Percentiles rank a stretch among this genome's conserved stretches.
Conservation (phyloP, 1,140 invertebrate genomes). For the Gonioctena quinquepunctata region DNA sequence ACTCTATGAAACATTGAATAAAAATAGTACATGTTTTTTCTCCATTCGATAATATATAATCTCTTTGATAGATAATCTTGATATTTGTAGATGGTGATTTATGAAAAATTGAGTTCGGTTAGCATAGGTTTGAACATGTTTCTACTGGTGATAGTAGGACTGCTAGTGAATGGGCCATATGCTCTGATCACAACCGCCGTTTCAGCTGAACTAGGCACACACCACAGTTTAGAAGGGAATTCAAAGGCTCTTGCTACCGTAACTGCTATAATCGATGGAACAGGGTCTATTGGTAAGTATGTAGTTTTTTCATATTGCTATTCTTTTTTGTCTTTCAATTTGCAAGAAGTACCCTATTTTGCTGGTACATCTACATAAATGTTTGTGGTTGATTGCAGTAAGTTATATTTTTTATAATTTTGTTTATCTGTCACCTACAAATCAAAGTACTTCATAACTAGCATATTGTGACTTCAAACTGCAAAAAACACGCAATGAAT, state of each 20-base stretch:
- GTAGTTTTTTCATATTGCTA: background rate
- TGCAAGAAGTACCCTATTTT: no score
- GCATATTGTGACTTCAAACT: no score
- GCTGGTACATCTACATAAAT: no score
- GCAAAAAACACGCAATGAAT: no score
- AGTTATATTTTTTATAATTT: no score
- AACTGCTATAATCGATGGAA: conserved; percentile 96
- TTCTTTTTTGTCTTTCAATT: background rate
- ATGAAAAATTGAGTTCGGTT: conserved; percentile 70
- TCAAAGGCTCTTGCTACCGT: conserved; percentile 92
- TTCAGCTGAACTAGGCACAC: conserved; percentile 90
- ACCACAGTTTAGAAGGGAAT: conserved; percentile 81
- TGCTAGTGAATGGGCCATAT: conserved; percentile 93
- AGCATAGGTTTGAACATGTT: conserved; percentile 67
- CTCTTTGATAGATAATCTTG: no score
- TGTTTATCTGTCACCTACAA: no score
- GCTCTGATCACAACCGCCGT: conserved; percentile 95
- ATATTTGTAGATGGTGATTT: conserved; percentile 73
- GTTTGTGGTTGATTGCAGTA: no score
- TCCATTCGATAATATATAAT: no score
- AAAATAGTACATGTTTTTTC: no score
- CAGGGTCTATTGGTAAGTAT: conserved; percentile 80
- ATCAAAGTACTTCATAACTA: no score
- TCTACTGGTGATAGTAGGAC: conserved; percentile 76
- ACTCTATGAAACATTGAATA: no score